A percentile compares a stretch with the other conserved stretches of the same genome.
phyloP scores from a whole-genome alignment of 2,888 invertebrate species.

The Cinara cedri region DNA sequence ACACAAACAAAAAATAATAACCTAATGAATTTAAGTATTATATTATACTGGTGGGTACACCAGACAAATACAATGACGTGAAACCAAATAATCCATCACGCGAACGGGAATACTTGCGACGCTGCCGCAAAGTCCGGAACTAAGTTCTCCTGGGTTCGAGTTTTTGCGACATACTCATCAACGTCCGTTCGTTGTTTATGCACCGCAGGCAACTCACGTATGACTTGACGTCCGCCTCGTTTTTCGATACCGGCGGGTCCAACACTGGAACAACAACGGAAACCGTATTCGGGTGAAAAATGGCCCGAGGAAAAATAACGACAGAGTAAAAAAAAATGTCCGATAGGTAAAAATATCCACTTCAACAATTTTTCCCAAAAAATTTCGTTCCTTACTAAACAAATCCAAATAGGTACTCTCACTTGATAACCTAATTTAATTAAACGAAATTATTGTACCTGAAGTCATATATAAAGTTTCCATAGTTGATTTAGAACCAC shows the following conservation, averaged over 20 bases:
- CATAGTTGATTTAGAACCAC: no score
- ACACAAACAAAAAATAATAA: not conserved
- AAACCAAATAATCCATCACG: no score
- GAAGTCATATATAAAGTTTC: no score
- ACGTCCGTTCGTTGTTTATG: slow-evolving; percentile 78
- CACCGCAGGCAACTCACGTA: slow-evolving; percentile 77
- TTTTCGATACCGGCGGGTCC: slow-evolving; percentile 74
- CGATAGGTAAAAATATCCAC: not conserved
- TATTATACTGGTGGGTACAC: no score
- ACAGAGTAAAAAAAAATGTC: no score
- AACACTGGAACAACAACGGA: slow-evolving; percentile 66
- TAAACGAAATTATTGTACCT: no score
- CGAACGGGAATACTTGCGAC: not conserved
- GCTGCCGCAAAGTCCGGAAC: not conserved
- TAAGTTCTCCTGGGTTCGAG: slow-evolving; percentile 71
- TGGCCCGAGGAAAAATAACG: not conserved
- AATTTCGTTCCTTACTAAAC: no score
- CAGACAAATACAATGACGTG: no score
- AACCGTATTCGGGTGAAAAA: not conserved
- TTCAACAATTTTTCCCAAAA: no score
- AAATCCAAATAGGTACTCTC: no score
- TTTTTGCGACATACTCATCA: slow-evolving; percentile 80
- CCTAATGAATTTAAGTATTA: no score
- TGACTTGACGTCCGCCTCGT: slow-evolving; percentile 72
- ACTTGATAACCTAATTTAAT: no score